Base-by-base conservation (phyloP, 2,888 invertebrate genomes). In the Creontiades dilutus region DNA sequence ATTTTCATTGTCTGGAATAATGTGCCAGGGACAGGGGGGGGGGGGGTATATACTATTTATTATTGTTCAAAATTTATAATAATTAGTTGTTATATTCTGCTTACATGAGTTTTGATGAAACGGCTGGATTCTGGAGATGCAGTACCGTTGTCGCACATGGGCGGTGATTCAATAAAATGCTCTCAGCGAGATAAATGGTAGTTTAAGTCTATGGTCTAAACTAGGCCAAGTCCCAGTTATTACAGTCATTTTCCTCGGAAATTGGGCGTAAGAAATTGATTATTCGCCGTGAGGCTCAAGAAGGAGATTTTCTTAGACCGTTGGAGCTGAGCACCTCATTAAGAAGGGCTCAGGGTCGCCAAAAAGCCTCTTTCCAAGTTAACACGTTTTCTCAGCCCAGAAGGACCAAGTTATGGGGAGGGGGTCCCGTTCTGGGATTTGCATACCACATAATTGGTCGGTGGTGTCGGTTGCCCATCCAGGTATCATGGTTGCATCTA, bases 381-480 rank as follows among this genome's bases (percentile, higher is more conserved):
- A 23, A 23, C 68, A 68, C 68, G 68, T 68, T 68, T 68, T 68
- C 68, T 68, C 23, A 23, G 68, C 23, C 23, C 23, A 23, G 68
- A 7, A 23, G 68, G 19, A 68, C 23, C 7, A 68, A 68, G 68
- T 68, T 68, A 23, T 68, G 68, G 68, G 37, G n/a, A 23, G 12
- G 68, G 19, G 3, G 61, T 61, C 23, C 23, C 68, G 23, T 19
- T 11, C 11, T 19, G 23, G 68, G 23, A 23, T 68, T 68, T 19
- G 23, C 19, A 23, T 23, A 19, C 68, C 5, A 19, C 19, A 23
- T 68, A 68, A 68, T 68, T 68, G 68, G 23, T 68, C 27, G 68
- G 68, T 23, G 68, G 68, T 68, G 68, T 68, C 23, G 68, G 68
- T 68, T 68, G 68, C 68, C 68, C 68, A 68, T 68, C 68, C 68